Percentiles rank a stretch among this genome's conserved stretches.
Conservation (phyloP, 1,140 invertebrate species). For the Mactra quadrangularis region DNA sequence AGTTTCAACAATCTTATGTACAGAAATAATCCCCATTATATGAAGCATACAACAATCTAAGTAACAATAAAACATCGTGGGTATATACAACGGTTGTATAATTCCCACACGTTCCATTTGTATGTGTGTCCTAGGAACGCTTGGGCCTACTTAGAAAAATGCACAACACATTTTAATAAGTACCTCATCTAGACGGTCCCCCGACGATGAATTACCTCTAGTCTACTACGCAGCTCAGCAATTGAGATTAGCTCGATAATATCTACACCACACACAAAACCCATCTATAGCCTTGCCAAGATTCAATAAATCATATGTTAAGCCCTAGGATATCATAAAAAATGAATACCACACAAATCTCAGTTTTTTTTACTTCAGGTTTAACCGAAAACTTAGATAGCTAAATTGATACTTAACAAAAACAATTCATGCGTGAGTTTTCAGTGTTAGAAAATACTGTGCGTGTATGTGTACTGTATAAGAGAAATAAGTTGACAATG, state of each 20-base stretch:
- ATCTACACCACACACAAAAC: slow-evolving; percentile 58
- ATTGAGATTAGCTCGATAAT: slow-evolving; percentile 58
- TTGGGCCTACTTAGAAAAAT: slow-evolving; percentile 2
- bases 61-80: slow-evolving; percentile 46
- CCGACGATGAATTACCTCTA: slow-evolving; percentile 35
- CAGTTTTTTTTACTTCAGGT: no score
- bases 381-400: no score
- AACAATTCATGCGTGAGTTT: no score
- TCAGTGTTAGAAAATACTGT: no score
- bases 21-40: no score
- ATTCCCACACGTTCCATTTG: slow-evolving; percentile 31
- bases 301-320: slow-evolving; percentile 60
- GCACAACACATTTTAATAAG: slow-evolving; percentile 37
- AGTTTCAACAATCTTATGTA: no score
- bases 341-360: slow-evolving; percentile 51
- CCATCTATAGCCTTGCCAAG: slow-evolving; percentile 59
- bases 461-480: no score
- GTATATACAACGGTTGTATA: slow-evolving; percentile 28
- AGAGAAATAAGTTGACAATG: no score
- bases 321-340: slow-evolving; percentile 55
- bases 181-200: slow-evolving; percentile 38
- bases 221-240: slow-evolving; percentile 8
- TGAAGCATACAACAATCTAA: slow-evolving; percentile 1
- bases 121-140: slow-evolving; percentile 34
- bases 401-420: no score